Evolutionary conservation across 2,113 vertebrate species (phyloP).

Genomic region (Osmerus eperlanus): DNA sequence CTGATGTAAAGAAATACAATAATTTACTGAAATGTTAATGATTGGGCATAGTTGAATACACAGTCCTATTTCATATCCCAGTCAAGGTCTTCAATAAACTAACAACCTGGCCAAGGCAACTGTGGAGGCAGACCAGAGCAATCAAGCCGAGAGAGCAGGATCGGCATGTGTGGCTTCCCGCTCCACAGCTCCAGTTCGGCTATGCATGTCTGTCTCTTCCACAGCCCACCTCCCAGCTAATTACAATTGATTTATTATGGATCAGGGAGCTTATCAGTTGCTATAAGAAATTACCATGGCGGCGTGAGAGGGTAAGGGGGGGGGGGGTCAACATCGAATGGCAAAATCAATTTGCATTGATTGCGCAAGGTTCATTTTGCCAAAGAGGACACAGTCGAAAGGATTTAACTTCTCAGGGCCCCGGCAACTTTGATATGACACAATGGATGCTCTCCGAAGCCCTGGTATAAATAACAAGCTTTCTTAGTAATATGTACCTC

Average conservation of each 20-base stretch:
- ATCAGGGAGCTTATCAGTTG: conserved; percentile 98
- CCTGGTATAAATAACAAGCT: conserved; percentile 49
- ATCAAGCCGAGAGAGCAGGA: conserved; percentile 34
- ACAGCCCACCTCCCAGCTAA: conserved; percentile 83
- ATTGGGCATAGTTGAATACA: too few relatives aligned
- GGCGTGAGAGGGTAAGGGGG: conserved; percentile 5
- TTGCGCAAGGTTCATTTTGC: conserved; percentile 98
- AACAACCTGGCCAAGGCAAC: conserved; percentile 25
- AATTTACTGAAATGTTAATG: too few relatives aligned
- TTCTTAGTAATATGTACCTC: conserved; percentile 52
- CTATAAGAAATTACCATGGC: conserved; percentile 91
- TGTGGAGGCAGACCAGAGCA: conserved; percentile 24
- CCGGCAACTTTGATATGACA: conserved; percentile 86
- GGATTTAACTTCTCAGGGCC: conserved; percentile 86
- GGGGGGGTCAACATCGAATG: conserved; percentile 90
- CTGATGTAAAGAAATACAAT: too few relatives aligned
- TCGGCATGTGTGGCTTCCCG: conserved; percentile 12
- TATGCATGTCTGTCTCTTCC: conserved; percentile 72
- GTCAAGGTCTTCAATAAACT: conserved; percentile 27
- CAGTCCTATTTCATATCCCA: background rate
- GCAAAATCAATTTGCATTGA: conserved; percentile 99
- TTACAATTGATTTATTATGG: conserved; percentile 99
- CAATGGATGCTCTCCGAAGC: conserved; percentile 62
- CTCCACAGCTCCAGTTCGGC: conserved; percentile 57
- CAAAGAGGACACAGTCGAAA: conserved; percentile 80